phyloP scores from a whole-genome alignment of 2,888 invertebrate species.

The Xanthia togata region DNA sequence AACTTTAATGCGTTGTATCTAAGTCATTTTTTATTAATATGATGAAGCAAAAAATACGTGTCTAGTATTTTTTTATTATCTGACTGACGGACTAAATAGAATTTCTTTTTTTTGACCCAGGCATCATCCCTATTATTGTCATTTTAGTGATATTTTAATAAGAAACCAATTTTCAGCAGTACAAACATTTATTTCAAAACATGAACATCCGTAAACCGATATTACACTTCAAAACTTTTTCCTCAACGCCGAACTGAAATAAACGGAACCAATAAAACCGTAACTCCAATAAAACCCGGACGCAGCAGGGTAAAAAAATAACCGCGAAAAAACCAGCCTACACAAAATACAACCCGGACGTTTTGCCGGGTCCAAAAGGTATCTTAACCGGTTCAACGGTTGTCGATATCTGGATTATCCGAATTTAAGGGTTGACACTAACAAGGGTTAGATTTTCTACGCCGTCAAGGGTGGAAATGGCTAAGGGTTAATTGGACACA shows the following conservation, averaged over 20 bases:
- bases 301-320: constrained; percentile 30
- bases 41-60: too few relatives aligned
- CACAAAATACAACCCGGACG: constrained; percentile 39
- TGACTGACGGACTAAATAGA: too few relatives aligned
- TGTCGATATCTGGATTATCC: constrained; percentile 83
- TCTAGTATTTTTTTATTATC: too few relatives aligned
- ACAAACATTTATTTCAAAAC: constrained; percentile 5
- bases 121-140: too few relatives aligned
- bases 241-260: constrained; percentile 35
- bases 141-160: neutral
- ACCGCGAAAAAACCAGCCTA: constrained; percentile 44
- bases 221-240: constrained; percentile 30
- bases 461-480: constrained; percentile 66
- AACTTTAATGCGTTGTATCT: too few relatives aligned
- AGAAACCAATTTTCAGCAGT: neutral
- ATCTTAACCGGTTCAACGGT: constrained; percentile 79
- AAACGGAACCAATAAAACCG: constrained; percentile 42
- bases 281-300: constrained; percentile 35
- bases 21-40: too few relatives aligned
- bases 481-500: constrained; percentile 71
- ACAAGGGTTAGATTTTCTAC: constrained; percentile 85
- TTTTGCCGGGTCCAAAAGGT: constrained; percentile 61
- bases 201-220: neutral
- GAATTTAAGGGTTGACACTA: constrained; percentile 84
- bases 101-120: too few relatives aligned